These are phyloP conservation scores for Platynereis dumerilii DNA, from an alignment of 2,888 invertebrate species.

Conservation along the genomic window DNA sequence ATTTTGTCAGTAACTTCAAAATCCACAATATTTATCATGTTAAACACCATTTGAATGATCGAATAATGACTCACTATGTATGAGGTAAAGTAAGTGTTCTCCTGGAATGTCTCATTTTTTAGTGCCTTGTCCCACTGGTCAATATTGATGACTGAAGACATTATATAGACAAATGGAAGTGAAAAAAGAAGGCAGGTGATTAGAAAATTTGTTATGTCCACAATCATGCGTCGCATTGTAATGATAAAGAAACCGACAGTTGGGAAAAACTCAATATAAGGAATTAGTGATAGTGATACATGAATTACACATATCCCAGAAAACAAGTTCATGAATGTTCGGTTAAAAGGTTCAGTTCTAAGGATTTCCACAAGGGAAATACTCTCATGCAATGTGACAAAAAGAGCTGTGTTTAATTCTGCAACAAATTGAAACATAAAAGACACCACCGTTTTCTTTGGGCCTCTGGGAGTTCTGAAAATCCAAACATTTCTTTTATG, in stretches of 20 bases:
- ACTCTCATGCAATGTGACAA: too few species aligned
- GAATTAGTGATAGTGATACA: constrained; percentile 10
- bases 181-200: constrained; percentile 24
- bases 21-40: constrained; percentile 20
- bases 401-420: too few species aligned
- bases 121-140: not conserved
- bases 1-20: not conserved
- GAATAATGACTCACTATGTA: constrained; percentile 7
- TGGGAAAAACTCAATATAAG: constrained; percentile 27
- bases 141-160: constrained; percentile 5
- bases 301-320: too few species aligned
- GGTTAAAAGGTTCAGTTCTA: too few species aligned
- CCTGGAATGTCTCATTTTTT: not conserved
- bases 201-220: constrained; percentile 20
- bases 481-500: too few species aligned
- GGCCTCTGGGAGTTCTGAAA: too few species aligned
- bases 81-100: constrained; percentile 12
- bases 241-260: constrained; percentile 26
- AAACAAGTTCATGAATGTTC: too few species aligned
- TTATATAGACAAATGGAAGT: constrained; percentile 16
- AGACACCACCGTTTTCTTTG: too few species aligned
- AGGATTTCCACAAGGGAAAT: too few species aligned
- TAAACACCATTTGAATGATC: constrained; percentile 21
- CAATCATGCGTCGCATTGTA: constrained; percentile 27
- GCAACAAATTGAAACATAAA: too few species aligned